These are phyloP conservation scores for Protobothrops mucrosquamatus DNA, from an alignment of 2,113 vertebrate genomes.

Conservation along the genomic window DNA sequence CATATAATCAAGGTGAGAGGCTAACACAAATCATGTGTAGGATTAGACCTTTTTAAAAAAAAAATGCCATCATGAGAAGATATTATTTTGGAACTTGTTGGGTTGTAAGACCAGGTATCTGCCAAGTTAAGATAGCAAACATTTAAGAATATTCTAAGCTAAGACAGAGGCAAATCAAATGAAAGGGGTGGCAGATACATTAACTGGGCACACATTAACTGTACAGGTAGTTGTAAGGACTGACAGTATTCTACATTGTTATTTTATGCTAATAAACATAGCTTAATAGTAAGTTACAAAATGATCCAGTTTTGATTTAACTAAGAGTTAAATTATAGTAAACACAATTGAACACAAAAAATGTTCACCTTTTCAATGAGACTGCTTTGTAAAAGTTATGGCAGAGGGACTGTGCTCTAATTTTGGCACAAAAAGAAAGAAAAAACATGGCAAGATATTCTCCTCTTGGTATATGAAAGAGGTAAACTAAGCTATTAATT, in stretches of 20 bases:
- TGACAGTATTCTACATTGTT: not conserved
- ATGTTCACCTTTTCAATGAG: not conserved
- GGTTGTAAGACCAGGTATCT: not conserved
- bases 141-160: not conserved
- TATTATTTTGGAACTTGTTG: not conserved
- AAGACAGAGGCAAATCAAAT: not conserved
- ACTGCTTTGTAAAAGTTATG: not conserved
- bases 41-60: not conserved
- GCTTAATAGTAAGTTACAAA: not conserved
- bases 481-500: not conserved
- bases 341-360: not conserved
- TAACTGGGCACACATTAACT: not conserved
- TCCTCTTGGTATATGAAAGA: not conserved
- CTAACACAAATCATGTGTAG: not conserved
- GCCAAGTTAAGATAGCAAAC: not conserved
- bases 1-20: not conserved
- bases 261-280: not conserved
- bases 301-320: not conserved
- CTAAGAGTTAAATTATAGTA: not conserved
- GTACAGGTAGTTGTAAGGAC: not conserved
- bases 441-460: not conserved
- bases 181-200: not conserved
- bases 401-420: not conserved
- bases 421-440: not conserved
- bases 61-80: not conserved